These are phyloP conservation scores for Rhabditophanes sp. DNA, from an alignment of 2,888 invertebrate species.

Conservation along the genomic window DNA sequence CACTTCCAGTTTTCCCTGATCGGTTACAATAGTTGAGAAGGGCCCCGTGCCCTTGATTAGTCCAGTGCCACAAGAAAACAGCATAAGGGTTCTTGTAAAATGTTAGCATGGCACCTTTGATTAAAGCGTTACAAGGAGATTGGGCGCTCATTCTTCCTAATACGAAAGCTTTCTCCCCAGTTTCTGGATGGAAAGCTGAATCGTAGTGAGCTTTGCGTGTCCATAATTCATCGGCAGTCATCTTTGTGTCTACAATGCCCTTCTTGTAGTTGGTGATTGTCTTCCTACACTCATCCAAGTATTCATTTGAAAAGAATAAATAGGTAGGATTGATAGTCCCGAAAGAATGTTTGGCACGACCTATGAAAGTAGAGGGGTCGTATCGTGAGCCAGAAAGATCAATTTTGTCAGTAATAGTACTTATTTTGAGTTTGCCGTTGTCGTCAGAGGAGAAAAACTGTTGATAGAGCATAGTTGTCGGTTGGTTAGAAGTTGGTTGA, in stretches of 20 bases:
- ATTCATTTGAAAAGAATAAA: conserved; percentile 56
- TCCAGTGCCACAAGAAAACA: conserved; percentile 92
- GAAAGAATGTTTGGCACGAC: conserved; percentile 74
- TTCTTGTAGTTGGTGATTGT: conserved; percentile 64
- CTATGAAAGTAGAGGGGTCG: conserved; percentile 51
- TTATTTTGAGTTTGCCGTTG: too few species aligned
- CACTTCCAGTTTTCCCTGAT: conserved; percentile 46
- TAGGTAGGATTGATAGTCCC: conserved; percentile 82
- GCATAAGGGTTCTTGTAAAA: conserved; percentile 47
- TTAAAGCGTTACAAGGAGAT: conserved; percentile 82
- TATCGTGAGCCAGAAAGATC: too few species aligned
- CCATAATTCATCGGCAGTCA: conserved; percentile 70
- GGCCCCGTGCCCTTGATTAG: conserved; percentile 92
- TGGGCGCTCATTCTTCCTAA: conserved; percentile 93
- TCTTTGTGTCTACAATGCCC: conserved; percentile 50
- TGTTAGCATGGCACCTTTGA: conserved; percentile 59
- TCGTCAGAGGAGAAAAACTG: too few species aligned
- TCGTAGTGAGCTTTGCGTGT: conserved; percentile 77
- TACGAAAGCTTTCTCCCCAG: conserved; percentile 79
- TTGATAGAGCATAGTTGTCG: too few species aligned
- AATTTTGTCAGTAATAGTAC: too few species aligned
- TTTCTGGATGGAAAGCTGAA: conserved; percentile 92
- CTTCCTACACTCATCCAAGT: conserved; percentile 62
- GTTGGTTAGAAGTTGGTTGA: too few species aligned
- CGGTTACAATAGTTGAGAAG: conserved; percentile 93